Conservation (phyloP, 2,888 invertebrate species). For the Drosophila diplacantha region DNA sequence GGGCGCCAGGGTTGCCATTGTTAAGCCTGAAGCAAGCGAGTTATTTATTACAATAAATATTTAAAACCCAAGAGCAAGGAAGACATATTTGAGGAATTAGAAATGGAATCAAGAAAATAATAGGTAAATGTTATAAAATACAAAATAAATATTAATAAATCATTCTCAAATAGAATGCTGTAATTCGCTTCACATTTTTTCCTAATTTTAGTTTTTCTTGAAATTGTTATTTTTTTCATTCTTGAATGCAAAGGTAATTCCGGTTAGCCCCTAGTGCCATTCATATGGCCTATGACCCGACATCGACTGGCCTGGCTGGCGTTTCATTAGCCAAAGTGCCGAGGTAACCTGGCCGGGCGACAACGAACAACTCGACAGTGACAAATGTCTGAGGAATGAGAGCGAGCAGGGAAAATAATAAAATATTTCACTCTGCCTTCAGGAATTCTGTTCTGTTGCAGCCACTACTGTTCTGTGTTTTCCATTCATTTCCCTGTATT, state of each 20-base stretch:
- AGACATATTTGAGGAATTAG: background rate
- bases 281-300: conserved; percentile 56
- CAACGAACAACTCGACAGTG: conserved; percentile 44
- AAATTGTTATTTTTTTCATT: background rate
- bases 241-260: conserved; percentile 26
- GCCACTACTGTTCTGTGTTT: conserved; percentile 9
- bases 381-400: conserved; percentile 52
- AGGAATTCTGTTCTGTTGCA: background rate
- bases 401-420: conserved; percentile 17
- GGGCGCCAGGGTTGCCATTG: conserved; percentile 17
- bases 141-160: background rate
- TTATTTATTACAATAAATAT: background rate
- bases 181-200: background rate
- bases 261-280: conserved; percentile 48
- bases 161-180: background rate
- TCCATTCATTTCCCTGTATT: conserved; percentile 6
- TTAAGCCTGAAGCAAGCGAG: background rate
- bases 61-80: too few relatives aligned
- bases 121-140: background rate
- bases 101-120: background rate
- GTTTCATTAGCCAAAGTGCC: conserved; percentile 67
- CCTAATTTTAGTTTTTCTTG: background rate
- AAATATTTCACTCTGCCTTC: conserved; percentile 15
- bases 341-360: conserved; percentile 28
- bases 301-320: conserved; percentile 33